Evolutionary conservation across 2,888 invertebrate species (phyloP).

Genomic region (Diabrotica balteata): DNA sequence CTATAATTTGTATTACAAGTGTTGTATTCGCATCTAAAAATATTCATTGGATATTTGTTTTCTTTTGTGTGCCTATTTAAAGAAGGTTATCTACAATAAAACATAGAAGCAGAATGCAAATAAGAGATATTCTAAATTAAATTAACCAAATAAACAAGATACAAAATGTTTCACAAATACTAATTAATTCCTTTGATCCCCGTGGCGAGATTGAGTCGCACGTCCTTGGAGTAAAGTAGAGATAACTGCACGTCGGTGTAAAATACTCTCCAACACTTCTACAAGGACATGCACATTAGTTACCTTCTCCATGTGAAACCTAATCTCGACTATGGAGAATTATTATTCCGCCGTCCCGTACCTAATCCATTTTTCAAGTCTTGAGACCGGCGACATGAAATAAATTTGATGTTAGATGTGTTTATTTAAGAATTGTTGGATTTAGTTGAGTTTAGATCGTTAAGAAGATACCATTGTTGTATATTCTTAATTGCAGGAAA

Average conservation of each 20-base stretch:
- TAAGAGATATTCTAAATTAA: no score
- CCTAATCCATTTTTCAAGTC: constrained; percentile 37
- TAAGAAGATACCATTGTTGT: constrained; percentile 1
- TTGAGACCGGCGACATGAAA: constrained; percentile 23
- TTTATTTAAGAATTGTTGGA: constrained; percentile 27
- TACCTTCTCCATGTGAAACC: constrained; percentile 45
- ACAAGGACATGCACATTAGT: constrained; percentile 42
- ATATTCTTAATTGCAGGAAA: not conserved
- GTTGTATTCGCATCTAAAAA: no score
- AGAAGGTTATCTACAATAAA: no score
- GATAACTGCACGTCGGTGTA: constrained; percentile 48
- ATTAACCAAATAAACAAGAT: no score
- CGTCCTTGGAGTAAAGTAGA: constrained; percentile 21
- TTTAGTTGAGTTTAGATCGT: not conserved
- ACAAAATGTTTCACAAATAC: no score
- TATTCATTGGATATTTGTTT: no score
- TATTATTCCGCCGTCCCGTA: constrained; percentile 44
- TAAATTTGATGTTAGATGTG: constrained; percentile 27
- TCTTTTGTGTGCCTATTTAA: no score
- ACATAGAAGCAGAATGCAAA: no score
- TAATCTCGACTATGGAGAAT: constrained; percentile 44
- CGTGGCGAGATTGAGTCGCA: constrained; percentile 26
- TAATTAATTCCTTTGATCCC: constrained; percentile 29
- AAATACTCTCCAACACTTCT: constrained; percentile 45
- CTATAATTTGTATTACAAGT: no score